Evolutionary conservation across 2,888 invertebrate species (phyloP).

Genomic region (Athalia circularis): DNA sequence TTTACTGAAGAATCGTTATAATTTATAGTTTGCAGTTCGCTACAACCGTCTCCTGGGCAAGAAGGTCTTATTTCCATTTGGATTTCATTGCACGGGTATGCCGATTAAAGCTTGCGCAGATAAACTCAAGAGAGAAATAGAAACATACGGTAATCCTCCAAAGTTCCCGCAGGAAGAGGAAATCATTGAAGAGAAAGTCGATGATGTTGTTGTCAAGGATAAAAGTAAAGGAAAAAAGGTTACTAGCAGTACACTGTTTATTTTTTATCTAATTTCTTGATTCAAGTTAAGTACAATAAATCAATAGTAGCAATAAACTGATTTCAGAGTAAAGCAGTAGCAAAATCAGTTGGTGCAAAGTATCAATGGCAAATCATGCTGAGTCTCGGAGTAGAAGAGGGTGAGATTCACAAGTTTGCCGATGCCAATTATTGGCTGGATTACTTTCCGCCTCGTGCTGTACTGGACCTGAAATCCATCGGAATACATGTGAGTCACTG

Average conservation of each 20-base stretch:
- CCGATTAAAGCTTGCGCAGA: slow-evolving; percentile 99
- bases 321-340: slow-evolving; percentile 91
- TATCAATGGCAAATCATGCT: slow-evolving; percentile 99
- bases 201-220: slow-evolving; percentile 83
- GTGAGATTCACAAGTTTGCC: slow-evolving; percentile 95
- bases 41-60: slow-evolving; percentile 95
- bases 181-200: slow-evolving; percentile 75
- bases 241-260: slow-evolving; percentile 46
- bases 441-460: slow-evolving; percentile 95
- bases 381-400: slow-evolving; percentile 90
- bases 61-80: slow-evolving; percentile 95
- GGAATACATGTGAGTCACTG: slow-evolving; percentile 88
- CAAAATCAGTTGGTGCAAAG: slow-evolving; percentile 91
- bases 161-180: slow-evolving; percentile 81
- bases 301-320: background rate
- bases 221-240: slow-evolving; percentile 94
- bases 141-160: slow-evolving; percentile 94
- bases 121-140: slow-evolving; percentile 95
- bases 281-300: slow-evolving; percentile 1
- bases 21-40: slow-evolving; percentile 88
- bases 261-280: slow-evolving; percentile 29
- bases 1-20: background rate
- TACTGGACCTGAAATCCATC: slow-evolving; percentile 90
- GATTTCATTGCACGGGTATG: slow-evolving; percentile 99
- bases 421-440: slow-evolving; percentile 95